Percentiles rank a stretch among this genome's conserved stretches.
These are phyloP conservation scores for Helogale parvula DNA, from an alignment of 2,113 vertebrate genomes.

Conservation along the genomic window DNA sequence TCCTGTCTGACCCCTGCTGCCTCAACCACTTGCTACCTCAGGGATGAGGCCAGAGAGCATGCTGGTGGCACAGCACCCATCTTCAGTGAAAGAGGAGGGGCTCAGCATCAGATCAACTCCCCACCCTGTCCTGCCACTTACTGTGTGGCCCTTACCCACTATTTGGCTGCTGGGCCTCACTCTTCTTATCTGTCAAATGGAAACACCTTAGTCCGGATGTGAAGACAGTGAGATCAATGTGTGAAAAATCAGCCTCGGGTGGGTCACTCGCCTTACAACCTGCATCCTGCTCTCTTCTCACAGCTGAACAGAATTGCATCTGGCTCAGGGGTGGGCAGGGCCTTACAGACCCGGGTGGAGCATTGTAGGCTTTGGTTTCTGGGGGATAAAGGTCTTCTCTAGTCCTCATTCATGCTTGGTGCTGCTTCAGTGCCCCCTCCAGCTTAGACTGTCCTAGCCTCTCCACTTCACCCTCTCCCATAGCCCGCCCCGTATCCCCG, in stretches of 20 bases:
- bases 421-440: no score
- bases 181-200: not conserved
- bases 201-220: not conserved
- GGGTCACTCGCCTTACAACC: not conserved
- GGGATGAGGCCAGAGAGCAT: not conserved
- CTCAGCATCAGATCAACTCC: not conserved
- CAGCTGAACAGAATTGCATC: not conserved
- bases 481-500: no score
- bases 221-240: not conserved
- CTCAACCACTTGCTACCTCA: not conserved
- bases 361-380: not conserved
- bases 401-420: not conserved
- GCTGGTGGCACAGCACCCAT: no score
- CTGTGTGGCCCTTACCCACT: not conserved
- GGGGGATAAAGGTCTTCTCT: not conserved
- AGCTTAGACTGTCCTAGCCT: not conserved
- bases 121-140: no score
- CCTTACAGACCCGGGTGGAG: not conserved
- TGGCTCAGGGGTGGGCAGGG: not conserved
- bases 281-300: not conserved
- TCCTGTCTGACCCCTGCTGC: not conserved
- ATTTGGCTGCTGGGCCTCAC: not conserved
- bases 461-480: not conserved
- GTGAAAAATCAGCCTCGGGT: not conserved
- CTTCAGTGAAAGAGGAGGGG: not conserved